Evolutionary conservation across 2,797 vertebrate genomes (phyloP).

Genomic region (Rhinoraja longicauda): DNA sequence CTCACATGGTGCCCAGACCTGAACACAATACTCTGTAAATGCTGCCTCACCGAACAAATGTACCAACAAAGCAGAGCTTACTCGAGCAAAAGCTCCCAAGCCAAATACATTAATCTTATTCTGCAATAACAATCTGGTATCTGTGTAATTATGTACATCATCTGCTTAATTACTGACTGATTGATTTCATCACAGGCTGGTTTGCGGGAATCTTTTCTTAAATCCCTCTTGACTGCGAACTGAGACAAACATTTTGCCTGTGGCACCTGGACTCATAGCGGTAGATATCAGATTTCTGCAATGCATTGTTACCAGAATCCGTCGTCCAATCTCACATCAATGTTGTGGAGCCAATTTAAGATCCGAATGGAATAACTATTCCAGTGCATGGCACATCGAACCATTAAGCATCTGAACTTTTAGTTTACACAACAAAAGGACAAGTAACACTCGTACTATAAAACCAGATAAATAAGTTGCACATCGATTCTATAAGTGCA

Average conservation of each 20-base stretch:
- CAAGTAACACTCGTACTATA: background rate
- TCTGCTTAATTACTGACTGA: background rate
- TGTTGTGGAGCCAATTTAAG: background rate
- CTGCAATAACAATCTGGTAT: background rate
- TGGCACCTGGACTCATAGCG: background rate
- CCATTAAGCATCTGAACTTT: background rate
- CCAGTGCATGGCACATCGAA: background rate
- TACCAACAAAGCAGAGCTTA: background rate
- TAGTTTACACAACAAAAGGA: background rate
- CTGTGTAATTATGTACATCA: no score
- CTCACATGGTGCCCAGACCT: no score
- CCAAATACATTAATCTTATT: background rate
- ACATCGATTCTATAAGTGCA: background rate
- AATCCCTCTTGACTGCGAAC: background rate
- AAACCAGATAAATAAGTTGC: background rate
- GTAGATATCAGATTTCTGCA: background rate
- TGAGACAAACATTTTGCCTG: background rate
- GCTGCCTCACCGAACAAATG: background rate
- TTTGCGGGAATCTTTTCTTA: background rate
- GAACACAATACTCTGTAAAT: no score
- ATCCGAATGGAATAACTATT: background rate
- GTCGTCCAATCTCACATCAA: background rate
- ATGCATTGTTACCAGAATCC: background rate
- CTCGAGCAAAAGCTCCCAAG: background rate
- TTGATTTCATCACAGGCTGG: background rate